Base-by-base conservation (phyloP, 1,140 invertebrate species). In the Charaxes varanes region DNA sequence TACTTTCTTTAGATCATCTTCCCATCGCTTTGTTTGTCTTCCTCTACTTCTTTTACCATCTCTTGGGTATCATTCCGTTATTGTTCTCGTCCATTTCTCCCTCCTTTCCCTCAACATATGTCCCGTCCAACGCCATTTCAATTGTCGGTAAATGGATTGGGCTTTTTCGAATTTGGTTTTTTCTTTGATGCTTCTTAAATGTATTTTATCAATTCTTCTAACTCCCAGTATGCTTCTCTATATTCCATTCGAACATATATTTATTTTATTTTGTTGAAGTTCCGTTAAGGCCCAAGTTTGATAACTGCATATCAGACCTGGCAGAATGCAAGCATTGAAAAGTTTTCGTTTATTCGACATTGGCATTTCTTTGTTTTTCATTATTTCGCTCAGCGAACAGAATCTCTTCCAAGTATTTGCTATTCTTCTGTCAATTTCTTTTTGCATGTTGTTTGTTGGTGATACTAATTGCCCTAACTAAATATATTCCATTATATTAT, bases 241-340 rank as follows among this genome's bases (percentile, higher is more conserved):
- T n/a, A n/a, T n/a, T n/a, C n/a, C 18, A 19, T 27, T 27, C 24
- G 6, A 10, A 11, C 4, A 2, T 27, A 27, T 11, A 27, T 27
- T 27, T 4, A 27, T 8, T 11, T 27, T 27, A 27, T 27, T 27
- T 2, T 27, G 24, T 11, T 27, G 24, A n/a, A n/a, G 2, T 1
- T 27, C 24, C 5, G 4, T 27, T 27, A 27, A 27, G 2, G 24
- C 24, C 24, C 24, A 27, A 27, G 24, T 27, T 27, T 27, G 4
- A 11, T 10, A 27, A 8, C 6, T 3, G 24, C 10, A 27, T 11
- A 10, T 27, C n/a, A 27, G 24, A 27, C 24, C 5, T 27, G 24
- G 24, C 24, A 27, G 11, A n/a, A 27, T 4, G 24, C 24, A 27
- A 11, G 24, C 1, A 27, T 27, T 27, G 24, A 27, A 27, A 11